Evolutionary conservation across 2,888 invertebrate species (phyloP).

Genomic region (Hypercompe scribonia): DNA sequence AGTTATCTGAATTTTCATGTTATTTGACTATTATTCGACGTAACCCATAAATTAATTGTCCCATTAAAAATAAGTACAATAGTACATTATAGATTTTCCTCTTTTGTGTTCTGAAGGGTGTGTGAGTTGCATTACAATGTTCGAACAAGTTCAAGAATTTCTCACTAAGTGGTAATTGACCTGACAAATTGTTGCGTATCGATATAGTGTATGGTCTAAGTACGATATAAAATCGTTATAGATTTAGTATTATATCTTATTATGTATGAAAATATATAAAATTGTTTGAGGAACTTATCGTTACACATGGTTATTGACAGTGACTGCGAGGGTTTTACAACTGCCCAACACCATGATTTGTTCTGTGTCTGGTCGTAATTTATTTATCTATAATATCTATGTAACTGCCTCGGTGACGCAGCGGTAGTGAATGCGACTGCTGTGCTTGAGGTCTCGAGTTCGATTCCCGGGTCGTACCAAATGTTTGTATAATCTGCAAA

Average conservation of each 20-base stretch:
- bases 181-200: conserved; percentile 50
- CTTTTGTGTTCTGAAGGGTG: conserved; percentile 29
- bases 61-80: not conserved
- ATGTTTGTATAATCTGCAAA: no score
- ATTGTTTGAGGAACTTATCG: no score
- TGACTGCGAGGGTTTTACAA: no score
- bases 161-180: conserved; percentile 41
- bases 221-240: conserved; percentile 4
- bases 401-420: no score
- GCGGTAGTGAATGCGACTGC: no score
- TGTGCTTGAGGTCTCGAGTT: no score
- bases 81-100: conserved; percentile 32
- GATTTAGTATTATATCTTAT: not conserved
- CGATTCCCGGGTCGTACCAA: no score
- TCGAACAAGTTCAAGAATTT: conserved; percentile 29
- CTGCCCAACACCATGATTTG: no score
- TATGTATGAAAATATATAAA: no score
- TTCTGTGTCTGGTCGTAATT: no score
- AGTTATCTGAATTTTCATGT: not conserved
- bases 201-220: conserved; percentile 38
- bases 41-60: not conserved
- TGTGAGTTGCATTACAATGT: conserved; percentile 40
- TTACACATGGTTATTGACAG: no score
- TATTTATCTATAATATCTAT: no score
- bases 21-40: not conserved